A percentile compares a stretch with the other conserved stretches of the same genome.
phyloP scores from a whole-genome alignment of 2,113 vertebrate genomes.

The Cervus canadensis region DNA sequence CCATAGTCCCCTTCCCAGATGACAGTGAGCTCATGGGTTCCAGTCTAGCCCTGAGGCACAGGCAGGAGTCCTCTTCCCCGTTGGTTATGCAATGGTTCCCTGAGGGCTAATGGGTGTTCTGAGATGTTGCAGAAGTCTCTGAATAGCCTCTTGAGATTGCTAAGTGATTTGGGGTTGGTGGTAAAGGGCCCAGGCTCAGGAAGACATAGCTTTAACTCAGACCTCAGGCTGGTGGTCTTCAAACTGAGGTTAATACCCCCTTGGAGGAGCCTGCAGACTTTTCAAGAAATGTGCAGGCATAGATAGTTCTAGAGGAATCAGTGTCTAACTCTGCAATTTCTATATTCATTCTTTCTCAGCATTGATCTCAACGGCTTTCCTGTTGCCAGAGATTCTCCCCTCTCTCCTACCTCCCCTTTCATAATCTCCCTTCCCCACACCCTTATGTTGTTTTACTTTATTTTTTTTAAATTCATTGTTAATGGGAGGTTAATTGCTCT shows the following conservation, averaged over 20 bases:
- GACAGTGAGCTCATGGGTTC: not conserved
- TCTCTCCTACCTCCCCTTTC: not conserved
- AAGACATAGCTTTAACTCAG: not conserved
- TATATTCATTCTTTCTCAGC: not conserved
- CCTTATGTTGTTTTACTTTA: not conserved
- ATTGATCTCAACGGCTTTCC: not conserved
- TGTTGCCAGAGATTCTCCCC: not conserved
- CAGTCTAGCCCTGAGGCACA: not conserved
- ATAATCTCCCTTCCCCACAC: too few species aligned
- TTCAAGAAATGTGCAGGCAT: not conserved
- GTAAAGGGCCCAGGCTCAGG: not conserved
- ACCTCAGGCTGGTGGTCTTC: not conserved
- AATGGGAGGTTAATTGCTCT: not conserved
- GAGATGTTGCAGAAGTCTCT: not conserved
- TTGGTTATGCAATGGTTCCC: not conserved
- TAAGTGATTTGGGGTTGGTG: not conserved
- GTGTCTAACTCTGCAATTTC: not conserved
- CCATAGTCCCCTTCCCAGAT: not conserved
- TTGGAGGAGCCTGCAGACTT: not conserved
- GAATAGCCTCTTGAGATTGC: not conserved
- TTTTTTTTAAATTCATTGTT: not conserved
- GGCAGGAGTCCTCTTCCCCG: not conserved
- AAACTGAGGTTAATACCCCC: not conserved
- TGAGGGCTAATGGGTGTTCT: not conserved
- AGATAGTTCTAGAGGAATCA: not conserved